A percentile compares a stretch with the other conserved stretches of the same genome.
Conservation (phyloP, 2,888 invertebrate genomes). For the Phalera bucephala region DNA sequence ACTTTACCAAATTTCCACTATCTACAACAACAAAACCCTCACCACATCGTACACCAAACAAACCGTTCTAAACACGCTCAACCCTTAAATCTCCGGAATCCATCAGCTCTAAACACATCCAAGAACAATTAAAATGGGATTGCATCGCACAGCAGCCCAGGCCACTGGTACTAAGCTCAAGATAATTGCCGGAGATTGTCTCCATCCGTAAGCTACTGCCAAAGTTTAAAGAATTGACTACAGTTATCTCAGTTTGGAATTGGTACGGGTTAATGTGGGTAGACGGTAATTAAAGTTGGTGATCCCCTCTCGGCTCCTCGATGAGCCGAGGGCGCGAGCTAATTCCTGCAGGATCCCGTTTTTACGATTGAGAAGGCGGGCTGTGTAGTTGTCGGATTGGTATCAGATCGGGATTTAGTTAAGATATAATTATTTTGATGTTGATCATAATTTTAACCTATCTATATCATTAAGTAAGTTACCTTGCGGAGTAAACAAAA, state of each 20-base stretch:
- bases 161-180: conserved; percentile 56
- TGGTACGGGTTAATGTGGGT: conserved; percentile 74
- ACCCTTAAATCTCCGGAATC: conserved; percentile 34
- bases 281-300: conserved; percentile 69
- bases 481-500: too few species aligned
- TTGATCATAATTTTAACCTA: too few species aligned
- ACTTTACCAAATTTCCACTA: too few species aligned
- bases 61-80: conserved; percentile 12
- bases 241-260: conserved; percentile 61
- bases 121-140: conserved; percentile 51
- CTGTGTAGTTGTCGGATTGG: background rate
- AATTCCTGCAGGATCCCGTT: background rate
- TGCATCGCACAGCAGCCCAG: conserved; percentile 39
- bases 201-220: conserved; percentile 52
- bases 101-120: conserved; percentile 44
- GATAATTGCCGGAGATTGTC: conserved; percentile 75
- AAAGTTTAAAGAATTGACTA: conserved; percentile 74
- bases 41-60: too few species aligned
- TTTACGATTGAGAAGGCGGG: background rate
- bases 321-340: conserved; percentile 5
- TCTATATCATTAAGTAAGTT: too few species aligned
- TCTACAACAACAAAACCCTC: too few species aligned
- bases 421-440: too few species aligned
- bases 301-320: conserved; percentile 44
- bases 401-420: background rate